Conservation (phyloP, 2,113 vertebrate species). For the Nothoprocta perdicaria region DNA sequence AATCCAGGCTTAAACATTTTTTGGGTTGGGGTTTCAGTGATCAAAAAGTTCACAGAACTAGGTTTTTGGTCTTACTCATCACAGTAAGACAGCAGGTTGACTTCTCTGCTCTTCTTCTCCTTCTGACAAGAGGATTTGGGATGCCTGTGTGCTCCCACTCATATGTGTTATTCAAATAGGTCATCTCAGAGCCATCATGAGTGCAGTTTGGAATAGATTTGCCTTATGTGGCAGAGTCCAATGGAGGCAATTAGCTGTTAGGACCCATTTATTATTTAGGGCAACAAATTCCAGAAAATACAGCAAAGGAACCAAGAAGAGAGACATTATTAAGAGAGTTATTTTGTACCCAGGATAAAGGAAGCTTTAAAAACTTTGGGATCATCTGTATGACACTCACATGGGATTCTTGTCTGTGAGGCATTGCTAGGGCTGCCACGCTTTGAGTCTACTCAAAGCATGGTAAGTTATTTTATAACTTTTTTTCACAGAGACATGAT, state of each 20-base stretch:
- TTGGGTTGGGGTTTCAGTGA: not conserved
- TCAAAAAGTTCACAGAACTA: too few relatives aligned
- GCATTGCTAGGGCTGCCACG: fast-evolving
- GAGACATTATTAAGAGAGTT: not conserved
- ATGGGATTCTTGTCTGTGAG: not conserved
- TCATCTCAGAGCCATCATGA: not conserved
- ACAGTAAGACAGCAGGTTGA: not conserved
- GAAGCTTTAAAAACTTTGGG: not conserved
- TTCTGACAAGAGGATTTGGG: not conserved
- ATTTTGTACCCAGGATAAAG: not conserved
- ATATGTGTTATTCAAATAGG: not conserved
- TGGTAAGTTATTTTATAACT: not conserved
- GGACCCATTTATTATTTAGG: not conserved
- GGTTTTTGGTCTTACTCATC: not conserved
- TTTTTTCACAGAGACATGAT: fast-evolving
- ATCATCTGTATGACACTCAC: not conserved
- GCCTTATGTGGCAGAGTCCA: not conserved
- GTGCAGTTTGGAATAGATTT: not conserved
- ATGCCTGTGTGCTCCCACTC: not conserved
- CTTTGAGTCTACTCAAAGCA: not conserved
- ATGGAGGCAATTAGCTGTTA: not conserved
- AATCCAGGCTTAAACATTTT: not conserved
- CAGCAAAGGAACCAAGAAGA: not conserved
- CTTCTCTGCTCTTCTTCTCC: not conserved
- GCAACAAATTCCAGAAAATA: not conserved